Evolutionary conservation across 2,888 invertebrate species (phyloP), one percentile per base, ranked within the genome.

Genomic region (Nephrocerus scutellatus): DNA sequence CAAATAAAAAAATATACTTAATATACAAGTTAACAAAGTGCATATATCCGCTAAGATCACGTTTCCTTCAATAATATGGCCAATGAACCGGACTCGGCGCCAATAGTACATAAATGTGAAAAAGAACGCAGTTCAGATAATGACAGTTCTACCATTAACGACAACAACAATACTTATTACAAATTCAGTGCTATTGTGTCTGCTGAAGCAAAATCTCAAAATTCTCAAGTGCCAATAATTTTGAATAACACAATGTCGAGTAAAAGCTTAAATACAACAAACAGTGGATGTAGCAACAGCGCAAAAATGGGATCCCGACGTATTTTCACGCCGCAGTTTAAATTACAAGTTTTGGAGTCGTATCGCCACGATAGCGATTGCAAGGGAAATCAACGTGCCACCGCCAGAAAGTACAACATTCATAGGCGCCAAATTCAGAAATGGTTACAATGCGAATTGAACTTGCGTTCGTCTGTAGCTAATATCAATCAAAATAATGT

Each of bases 371-470:
- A 90, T 63, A 76, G 80, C 28, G 89, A 89, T 64, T 89, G 89
- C 68, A 83, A 87, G 57, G 88, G 88, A 34, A 90, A 89, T 68
- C 89, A 89, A 66, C 76, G 89, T 36, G 89, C 89, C 4, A 90
- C 89, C 13, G 89, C 89, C 44, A 77, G 89, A 58, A 90, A 90
- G 69, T 90, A 88, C 68, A 85, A 86, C 41, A 89, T 90, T 49
- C 89, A 90, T 66, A 76, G 89, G 41, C 76, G 89, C 42, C 89
- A 90, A 68, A 89, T 90, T 53, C 89, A 90, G 70, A 89, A 90
- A 74, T 90, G 89, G 89, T 71, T 90, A 50, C 89, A 89, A 70
- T 85, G 83, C 57, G 88, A 88, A 67, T 77, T 79, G 44, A 81
- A 80, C 62, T 70, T 89, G 48, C 75, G 87, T 55, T 84, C 80